Conservation (phyloP, 2,113 vertebrate genomes). For the Alces alces region DNA sequence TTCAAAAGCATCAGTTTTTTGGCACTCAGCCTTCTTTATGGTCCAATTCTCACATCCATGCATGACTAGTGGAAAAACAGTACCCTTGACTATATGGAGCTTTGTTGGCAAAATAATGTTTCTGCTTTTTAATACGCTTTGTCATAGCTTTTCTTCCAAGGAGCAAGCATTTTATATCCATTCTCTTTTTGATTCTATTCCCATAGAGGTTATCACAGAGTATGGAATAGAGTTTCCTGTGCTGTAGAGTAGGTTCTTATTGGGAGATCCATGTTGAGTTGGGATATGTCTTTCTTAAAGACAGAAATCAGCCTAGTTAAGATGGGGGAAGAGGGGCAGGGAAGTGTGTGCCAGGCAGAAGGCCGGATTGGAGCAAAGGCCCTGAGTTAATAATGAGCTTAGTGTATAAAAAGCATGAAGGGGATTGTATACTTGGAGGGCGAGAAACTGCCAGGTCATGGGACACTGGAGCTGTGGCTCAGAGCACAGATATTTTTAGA, state of each 20-base stretch:
- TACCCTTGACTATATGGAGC: background rate
- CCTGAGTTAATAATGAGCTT: too few species aligned
- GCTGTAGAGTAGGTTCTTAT: background rate
- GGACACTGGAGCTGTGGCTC: background rate
- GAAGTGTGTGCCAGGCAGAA: background rate
- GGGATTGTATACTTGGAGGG: background rate
- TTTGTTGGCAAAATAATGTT: background rate
- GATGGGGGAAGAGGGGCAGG: background rate
- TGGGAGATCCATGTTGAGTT: background rate
- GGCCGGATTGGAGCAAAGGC: background rate
- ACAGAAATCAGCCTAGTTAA: background rate
- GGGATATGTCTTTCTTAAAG: background rate
- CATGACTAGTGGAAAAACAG: background rate
- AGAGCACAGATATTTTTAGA: background rate
- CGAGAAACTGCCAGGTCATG: fast-evolving
- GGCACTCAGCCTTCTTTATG: background rate
- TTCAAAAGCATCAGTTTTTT: background rate
- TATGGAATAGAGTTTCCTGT: background rate
- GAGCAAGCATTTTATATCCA: background rate
- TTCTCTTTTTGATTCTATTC: background rate
- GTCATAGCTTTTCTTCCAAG: background rate
- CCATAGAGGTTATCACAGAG: background rate
- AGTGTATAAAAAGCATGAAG: background rate
- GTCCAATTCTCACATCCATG: background rate
- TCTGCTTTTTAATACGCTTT: background rate